phyloP scores from a whole-genome alignment of 2,113 vertebrate species.

The Myotis davidii region DNA sequence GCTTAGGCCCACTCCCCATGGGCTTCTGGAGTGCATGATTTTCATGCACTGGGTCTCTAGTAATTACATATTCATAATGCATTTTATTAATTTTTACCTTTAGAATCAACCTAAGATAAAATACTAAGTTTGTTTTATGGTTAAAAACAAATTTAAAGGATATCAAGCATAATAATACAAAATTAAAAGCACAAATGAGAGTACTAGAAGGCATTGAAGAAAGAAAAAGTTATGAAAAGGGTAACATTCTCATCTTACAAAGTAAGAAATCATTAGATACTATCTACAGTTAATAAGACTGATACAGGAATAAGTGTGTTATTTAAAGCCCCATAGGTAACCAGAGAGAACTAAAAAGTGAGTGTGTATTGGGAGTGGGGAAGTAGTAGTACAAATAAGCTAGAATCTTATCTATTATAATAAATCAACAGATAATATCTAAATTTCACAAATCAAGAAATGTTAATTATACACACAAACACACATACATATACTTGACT shows the following conservation, averaged over 20 bases:
- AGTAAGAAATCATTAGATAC: background rate
- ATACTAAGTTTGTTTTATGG: background rate
- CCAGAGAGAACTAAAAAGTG: background rate
- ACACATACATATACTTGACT: background rate
- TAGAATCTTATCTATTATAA: background rate
- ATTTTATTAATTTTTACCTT: constrained; percentile 31
- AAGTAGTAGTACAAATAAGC: background rate
- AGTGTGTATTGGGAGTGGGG: background rate
- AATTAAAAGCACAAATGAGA: background rate
- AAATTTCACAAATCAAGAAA: background rate
- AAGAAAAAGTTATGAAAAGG: background rate
- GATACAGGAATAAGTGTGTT: background rate
- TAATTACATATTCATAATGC: background rate
- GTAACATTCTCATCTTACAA: background rate
- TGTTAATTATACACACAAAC: background rate
- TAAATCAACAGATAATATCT: background rate
- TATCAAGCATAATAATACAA: background rate
- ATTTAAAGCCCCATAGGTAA: background rate
- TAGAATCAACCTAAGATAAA: background rate
- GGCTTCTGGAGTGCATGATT: too few relatives aligned
- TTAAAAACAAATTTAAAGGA: background rate
- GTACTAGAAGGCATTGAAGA: background rate
- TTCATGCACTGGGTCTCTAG: too few relatives aligned
- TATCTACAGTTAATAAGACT: background rate
- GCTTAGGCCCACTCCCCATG: too few relatives aligned